phyloP scores from a whole-genome alignment of 1,140 invertebrate genomes.

The Drosophila nannoptera region DNA sequence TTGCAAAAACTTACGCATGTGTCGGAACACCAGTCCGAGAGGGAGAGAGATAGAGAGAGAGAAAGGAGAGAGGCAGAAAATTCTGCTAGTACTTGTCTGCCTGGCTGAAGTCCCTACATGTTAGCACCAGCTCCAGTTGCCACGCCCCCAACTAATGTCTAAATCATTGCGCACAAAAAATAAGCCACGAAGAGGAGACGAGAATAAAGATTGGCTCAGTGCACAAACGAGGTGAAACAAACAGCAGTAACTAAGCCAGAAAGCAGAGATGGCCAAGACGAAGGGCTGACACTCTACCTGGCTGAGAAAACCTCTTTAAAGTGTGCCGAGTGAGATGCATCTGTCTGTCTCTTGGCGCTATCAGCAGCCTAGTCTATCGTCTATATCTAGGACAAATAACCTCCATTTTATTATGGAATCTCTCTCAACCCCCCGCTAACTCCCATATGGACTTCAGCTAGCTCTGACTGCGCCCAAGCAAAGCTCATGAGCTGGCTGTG shows the following conservation, averaged over 20 bases:
- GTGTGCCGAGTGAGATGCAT: too few relatives aligned
- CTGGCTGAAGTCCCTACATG: slow-evolving; percentile 22
- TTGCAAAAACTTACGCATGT: slow-evolving; percentile 60
- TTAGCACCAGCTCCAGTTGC: slow-evolving; percentile 19
- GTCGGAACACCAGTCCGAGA: background rate
- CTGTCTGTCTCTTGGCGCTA: too few relatives aligned
- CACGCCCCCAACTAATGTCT: slow-evolving; percentile 49
- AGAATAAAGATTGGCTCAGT: slow-evolving; percentile 23
- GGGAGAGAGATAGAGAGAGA: background rate
- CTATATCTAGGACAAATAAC: too few relatives aligned
- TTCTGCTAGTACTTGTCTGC: slow-evolving; percentile 19
- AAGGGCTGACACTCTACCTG: background rate
- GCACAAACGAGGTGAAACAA: slow-evolving; percentile 23
- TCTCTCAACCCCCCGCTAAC: too few relatives aligned
- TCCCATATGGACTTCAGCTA: too few relatives aligned
- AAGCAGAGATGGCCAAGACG: background rate
- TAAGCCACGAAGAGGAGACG: background rate
- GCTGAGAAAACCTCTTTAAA: background rate
- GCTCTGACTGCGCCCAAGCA: background rate
- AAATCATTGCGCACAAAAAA: slow-evolving; percentile 46
- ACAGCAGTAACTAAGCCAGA: slow-evolving; percentile 20
- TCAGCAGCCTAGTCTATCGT: too few relatives aligned
- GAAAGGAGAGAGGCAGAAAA: background rate
- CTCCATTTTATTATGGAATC: too few relatives aligned
- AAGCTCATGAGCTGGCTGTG: background rate